A percentile compares a stretch with the other conserved stretches of the same genome.
These are phyloP conservation scores for Ectemnius continuus DNA, from an alignment of 2,888 invertebrate species.

Conservation along the genomic window DNA sequence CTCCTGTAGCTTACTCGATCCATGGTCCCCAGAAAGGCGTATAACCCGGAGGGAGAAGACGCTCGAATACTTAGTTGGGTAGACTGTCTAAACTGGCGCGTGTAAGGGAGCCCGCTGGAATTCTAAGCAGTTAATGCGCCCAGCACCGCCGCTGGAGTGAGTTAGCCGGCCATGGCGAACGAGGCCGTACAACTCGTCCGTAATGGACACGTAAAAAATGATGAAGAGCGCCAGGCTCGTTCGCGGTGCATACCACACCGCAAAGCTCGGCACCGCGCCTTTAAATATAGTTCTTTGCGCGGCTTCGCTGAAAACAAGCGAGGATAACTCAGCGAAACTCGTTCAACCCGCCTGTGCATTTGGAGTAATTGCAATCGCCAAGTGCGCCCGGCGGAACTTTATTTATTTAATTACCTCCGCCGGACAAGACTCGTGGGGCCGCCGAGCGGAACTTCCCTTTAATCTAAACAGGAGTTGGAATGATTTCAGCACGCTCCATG, in stretches of 20 bases:
- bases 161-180: conserved; percentile 2
- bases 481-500: background rate
- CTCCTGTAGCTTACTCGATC: conserved; percentile 45
- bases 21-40: conserved; percentile 15
- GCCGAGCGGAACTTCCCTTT: background rate
- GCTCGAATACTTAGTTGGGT: conserved; percentile 52
- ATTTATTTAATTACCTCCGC: conserved; percentile 7
- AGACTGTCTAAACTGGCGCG: conserved; percentile 30
- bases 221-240: too few species aligned
- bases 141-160: conserved; percentile 1
- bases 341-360: too few species aligned
- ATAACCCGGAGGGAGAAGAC: conserved; percentile 6
- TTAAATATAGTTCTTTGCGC: too few species aligned
- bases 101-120: conserved; percentile 26
- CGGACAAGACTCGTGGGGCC: conserved; percentile 1
- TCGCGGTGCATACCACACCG: too few species aligned
- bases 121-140: conserved; percentile 49
- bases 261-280: too few species aligned
- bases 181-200: background rate
- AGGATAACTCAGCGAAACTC: too few species aligned
- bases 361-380: background rate
- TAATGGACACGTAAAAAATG: conserved; percentile 7
- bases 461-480: conserved; percentile 9
- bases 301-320: too few species aligned
- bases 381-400: background rate